Evolutionary conservation across 2,888 invertebrate species (phyloP), one percentile per base, ranked within the genome.

Genomic region (Euphydryas editha): DNA sequence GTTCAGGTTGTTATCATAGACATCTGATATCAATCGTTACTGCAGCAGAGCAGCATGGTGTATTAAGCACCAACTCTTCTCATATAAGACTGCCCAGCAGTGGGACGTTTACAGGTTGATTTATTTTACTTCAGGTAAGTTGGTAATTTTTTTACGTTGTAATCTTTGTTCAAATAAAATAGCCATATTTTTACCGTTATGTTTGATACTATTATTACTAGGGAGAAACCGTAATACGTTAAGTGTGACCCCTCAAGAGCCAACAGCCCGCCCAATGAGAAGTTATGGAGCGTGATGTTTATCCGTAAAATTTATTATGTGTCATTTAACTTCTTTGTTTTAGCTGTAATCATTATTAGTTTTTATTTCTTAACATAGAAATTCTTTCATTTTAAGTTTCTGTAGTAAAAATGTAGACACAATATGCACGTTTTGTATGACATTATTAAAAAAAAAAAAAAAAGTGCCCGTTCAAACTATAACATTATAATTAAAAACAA

Each of bases 281-380:
- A 21, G 30, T 63, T 63, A 63, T 67, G 69, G 60, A 58, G 59
- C 67, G 63, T 63, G 55, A 67, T 59, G 63, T 42, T 66, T 69
- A 55, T 42, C 17, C 37, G 47, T 36, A 55, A 44, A 63, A 58
- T 59, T 63, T 54, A 63, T 67, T 57, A 56, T 54, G n/a, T 42
- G 49, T 63, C 42, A 51, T 49, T 60, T 42, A 18, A 56, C 11
- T 62, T 36, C 63, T 59, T 46, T 58, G 39, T 57, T 62, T 57
- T 39, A 13, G 47, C 17, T 39, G 20, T 18, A n/a, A 15, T 30
- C 30, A 30, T 30, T 30, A 30, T 1, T 30, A 46, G 7, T 49
- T 11, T 15, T n/a, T 21, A 13, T 57, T 57, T 8, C 17, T 24
- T 42, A n/a, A 49, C 47, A 17, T 10, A n/a, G 13, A 21, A n/a